Percentiles rank a stretch among this genome's conserved stretches.
Evolutionary conservation across 2,113 vertebrate genomes (phyloP).

Genomic region (Crypturellus undulatus): DNA sequence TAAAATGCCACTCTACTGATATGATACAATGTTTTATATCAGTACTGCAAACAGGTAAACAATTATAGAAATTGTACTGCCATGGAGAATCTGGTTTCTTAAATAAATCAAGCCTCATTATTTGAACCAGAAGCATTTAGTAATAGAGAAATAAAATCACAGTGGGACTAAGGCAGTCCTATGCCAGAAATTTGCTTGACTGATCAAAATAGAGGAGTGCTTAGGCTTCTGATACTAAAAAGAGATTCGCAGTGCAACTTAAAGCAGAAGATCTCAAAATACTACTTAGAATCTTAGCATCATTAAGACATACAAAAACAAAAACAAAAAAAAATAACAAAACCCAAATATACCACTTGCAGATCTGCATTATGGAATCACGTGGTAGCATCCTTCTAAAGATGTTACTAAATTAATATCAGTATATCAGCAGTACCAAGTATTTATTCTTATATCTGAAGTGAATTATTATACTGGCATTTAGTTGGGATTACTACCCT

Average conservation of each 20-base stretch:
- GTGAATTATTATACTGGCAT: background rate
- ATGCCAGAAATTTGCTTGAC: background rate
- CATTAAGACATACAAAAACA: background rate
- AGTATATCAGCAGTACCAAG: background rate
- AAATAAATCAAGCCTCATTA: background rate
- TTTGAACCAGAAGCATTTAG: background rate
- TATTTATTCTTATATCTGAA: background rate
- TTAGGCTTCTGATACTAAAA: background rate
- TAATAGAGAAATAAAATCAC: background rate
- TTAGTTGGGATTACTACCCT: background rate
- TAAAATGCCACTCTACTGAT: background rate
- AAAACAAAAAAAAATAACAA: background rate
- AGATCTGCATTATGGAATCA: background rate
- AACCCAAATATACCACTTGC: background rate
- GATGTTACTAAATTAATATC: background rate
- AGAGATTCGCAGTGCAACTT: background rate
- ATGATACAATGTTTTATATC: background rate
- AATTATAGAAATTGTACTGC: background rate
- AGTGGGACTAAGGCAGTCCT: background rate
- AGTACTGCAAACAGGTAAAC: background rate
- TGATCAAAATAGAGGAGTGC: background rate
- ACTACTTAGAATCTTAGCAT: background rate
- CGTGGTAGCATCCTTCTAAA: background rate
- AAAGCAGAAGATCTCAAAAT: background rate
- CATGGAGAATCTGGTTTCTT: background rate